phyloP scores from a whole-genome alignment of 2,797 vertebrate species.

The Darevskia nairensis region DNA sequence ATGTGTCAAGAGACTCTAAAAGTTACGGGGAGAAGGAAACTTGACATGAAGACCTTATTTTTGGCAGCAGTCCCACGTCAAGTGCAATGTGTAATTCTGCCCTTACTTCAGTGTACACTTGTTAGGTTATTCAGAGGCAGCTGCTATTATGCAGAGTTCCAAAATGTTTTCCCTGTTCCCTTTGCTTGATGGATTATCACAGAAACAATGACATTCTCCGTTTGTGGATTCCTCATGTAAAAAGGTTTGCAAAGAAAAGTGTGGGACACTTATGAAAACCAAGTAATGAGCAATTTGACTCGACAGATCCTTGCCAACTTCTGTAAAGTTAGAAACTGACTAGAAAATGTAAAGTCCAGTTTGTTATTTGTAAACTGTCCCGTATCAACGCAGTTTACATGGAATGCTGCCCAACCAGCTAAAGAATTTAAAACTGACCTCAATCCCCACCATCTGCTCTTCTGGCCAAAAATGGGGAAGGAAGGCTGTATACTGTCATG shows the following conservation, averaged over 20 bases:
- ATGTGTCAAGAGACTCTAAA: neutral
- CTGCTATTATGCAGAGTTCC: conserved; percentile 49
- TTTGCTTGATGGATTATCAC: conserved; percentile 53
- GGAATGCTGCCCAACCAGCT: conserved; percentile 60
- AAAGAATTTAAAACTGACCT: conserved; percentile 71
- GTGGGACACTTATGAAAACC: conserved; percentile 45
- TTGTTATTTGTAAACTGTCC: conserved; percentile 67
- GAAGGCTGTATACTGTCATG: conserved; percentile 33
- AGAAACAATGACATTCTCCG: conserved; percentile 7
- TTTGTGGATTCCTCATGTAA: conserved; percentile 42
- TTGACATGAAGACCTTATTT: neutral
- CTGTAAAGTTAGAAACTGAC: conserved; percentile 56
- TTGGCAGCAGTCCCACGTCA: neutral
- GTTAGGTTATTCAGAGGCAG: conserved; percentile 55
- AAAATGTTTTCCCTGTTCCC: conserved; percentile 52
- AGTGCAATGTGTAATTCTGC: neutral
- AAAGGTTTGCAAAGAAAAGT: conserved; percentile 48
- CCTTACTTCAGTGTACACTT: conserved; percentile 31
- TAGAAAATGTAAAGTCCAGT: conserved; percentile 72
- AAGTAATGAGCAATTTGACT: conserved; percentile 36
- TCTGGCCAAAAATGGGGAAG: conserved; percentile 50
- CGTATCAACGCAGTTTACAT: conserved; percentile 46
- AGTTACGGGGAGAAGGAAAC: neutral
- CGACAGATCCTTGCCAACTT: neutral
- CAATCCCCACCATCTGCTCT: conserved; percentile 58